A percentile compares a stretch with the other conserved stretches of the same genome.
phyloP scores from a whole-genome alignment of 2,113 vertebrate species.

The Tenebrosternarchus preto region DNA sequence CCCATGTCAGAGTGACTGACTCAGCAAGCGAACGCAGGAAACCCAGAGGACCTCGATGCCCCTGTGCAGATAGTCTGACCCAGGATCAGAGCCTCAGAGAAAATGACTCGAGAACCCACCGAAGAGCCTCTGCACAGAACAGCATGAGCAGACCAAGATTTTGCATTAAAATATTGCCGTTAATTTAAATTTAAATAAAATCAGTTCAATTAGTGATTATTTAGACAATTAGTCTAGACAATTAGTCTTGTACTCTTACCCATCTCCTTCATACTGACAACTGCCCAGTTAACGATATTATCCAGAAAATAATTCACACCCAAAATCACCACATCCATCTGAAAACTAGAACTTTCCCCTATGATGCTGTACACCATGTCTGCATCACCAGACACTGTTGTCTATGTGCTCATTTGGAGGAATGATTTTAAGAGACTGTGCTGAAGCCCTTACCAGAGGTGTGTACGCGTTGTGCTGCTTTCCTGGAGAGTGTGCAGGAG shows the following conservation, averaged over 20 bases:
- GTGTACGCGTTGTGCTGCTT: slow-evolving; percentile 16
- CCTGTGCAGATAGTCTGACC: neutral
- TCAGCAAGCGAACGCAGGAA: slow-evolving; percentile 41
- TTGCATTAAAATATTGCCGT: too few relatives aligned
- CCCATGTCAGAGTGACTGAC: slow-evolving; percentile 70
- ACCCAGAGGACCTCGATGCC: neutral
- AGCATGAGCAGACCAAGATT: neutral
- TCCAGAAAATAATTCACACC: neutral
- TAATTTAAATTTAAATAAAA: too few relatives aligned
- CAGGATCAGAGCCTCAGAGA: neutral
- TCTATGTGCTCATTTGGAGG: neutral
- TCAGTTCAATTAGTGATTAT: too few relatives aligned
- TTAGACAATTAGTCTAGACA: too few relatives aligned
- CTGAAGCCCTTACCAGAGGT: slow-evolving; percentile 22
- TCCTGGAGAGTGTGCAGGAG: slow-evolving; percentile 46
- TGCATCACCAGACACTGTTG: neutral
- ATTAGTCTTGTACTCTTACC: too few relatives aligned
- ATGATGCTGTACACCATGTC: neutral
- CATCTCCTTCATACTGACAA: too few relatives aligned
- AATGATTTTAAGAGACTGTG: neutral
- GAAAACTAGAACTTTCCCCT: neutral
- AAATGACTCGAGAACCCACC: neutral
- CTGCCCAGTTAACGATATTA: neutral
- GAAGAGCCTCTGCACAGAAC: neutral
- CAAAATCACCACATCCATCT: neutral